These are phyloP conservation scores for Carabus problematicus DNA, from an alignment of 2,888 invertebrate species.

Conservation along the genomic window DNA sequence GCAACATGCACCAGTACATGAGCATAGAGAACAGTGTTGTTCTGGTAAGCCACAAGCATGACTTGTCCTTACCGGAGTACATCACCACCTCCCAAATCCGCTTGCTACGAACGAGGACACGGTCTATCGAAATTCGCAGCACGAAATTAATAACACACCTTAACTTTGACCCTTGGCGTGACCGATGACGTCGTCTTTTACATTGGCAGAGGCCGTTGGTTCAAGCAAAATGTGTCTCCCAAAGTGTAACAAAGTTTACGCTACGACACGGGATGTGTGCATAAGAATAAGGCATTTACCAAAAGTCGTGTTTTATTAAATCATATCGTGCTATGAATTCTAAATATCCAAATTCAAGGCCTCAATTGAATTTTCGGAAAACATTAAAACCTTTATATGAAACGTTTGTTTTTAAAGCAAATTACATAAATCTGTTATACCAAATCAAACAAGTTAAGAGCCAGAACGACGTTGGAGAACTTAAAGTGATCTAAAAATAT, in stretches of 20 bases:
- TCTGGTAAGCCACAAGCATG: background rate
- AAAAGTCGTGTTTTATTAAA: too few species aligned
- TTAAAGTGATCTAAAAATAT: background rate
- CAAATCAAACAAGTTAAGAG: slow-evolving; percentile 1
- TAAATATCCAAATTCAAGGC: background rate
- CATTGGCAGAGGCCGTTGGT: background rate
- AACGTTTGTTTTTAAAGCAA: too few species aligned
- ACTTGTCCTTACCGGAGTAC: background rate
- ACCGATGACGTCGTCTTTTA: slow-evolving; percentile 20
- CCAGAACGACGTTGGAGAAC: background rate
- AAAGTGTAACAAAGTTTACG: slow-evolving; percentile 5
- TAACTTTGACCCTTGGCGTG: slow-evolving; percentile 6
- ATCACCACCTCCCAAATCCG: background rate
- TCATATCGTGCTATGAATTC: too few species aligned
- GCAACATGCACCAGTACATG: background rate
- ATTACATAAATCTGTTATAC: too few species aligned
- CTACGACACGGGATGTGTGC: background rate
- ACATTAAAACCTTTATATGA: background rate
- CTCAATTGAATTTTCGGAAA: slow-evolving; percentile 4
- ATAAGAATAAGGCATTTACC: too few species aligned
- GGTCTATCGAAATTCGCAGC: slow-evolving; percentile 22
- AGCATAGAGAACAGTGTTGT: background rate
- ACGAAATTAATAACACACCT: slow-evolving; percentile 37
- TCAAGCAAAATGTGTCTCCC: background rate
- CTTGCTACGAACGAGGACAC: background rate